A percentile compares a stretch with the other conserved stretches of the same genome.
phyloP scores from a whole-genome alignment of 2,888 invertebrate species.

The Drosophila nr. medialis region DNA sequence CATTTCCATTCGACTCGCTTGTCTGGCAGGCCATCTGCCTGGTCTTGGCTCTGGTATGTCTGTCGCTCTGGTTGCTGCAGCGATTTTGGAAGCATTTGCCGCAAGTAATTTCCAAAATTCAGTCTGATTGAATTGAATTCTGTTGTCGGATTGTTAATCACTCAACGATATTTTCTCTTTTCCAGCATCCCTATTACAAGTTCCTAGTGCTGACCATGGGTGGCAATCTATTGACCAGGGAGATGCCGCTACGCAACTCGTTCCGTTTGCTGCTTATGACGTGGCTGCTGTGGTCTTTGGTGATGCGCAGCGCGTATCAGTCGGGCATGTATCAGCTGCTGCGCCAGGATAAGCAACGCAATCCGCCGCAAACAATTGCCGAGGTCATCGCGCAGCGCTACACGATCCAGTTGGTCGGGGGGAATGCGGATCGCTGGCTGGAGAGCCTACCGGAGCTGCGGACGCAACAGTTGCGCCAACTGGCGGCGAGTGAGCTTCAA shows the following conservation, averaged over 20 bases:
- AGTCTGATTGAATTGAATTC: neutral
- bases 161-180: neutral
- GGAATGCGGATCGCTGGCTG: slow-evolving; percentile 60
- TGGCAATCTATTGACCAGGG: slow-evolving; percentile 39
- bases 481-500: slow-evolving; percentile 64
- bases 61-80: slow-evolving; percentile 33
- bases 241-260: slow-evolving; percentile 62
- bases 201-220: slow-evolving; percentile 62
- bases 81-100: slow-evolving; percentile 1
- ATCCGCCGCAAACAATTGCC: slow-evolving; percentile 73
- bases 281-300: slow-evolving; percentile 71
- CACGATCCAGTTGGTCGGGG: slow-evolving; percentile 57
- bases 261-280: slow-evolving; percentile 67
- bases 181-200: slow-evolving; percentile 59
- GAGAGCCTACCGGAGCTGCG: slow-evolving; percentile 62
- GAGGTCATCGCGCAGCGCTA: slow-evolving; percentile 66
- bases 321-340: slow-evolving; percentile 76
- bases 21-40: slow-evolving; percentile 67
- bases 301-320: slow-evolving; percentile 80
- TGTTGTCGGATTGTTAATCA: neutral
- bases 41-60: slow-evolving; percentile 48
- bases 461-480: slow-evolving; percentile 40
- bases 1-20: slow-evolving; percentile 70
- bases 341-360: slow-evolving; percentile 67
- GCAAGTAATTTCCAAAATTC: slow-evolving; percentile 2